phyloP scores from a whole-genome alignment of 2,113 vertebrate genomes.

The Poecile atricapillus region DNA sequence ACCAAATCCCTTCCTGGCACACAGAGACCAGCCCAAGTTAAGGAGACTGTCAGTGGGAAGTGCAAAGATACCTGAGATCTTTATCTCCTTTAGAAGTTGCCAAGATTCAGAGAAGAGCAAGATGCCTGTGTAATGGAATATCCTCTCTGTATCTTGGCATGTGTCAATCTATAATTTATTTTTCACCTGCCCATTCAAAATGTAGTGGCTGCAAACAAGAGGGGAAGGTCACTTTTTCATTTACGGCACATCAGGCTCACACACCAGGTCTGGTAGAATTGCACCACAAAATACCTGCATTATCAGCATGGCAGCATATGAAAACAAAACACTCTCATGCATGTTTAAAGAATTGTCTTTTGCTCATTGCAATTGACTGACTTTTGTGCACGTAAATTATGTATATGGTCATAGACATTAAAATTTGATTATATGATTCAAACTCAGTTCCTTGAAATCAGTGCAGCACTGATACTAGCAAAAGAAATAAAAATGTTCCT shows the following conservation, averaged over 20 bases:
- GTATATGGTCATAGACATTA: neutral
- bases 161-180: neutral
- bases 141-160: too few species aligned
- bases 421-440: neutral
- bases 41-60: neutral
- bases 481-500: neutral
- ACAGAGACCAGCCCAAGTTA: neutral
- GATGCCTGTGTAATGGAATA: neutral
- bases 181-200: neutral
- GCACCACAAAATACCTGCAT: neutral
- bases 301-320: neutral
- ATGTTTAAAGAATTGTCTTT: neutral
- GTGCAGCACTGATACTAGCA: neutral
- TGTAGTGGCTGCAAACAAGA: neutral
- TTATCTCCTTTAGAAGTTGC: slow-evolving; percentile 13
- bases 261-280: neutral
- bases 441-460: neutral
- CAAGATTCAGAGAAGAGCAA: slow-evolving; percentile 14
- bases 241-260: neutral
- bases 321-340: neutral
- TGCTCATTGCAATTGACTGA: neutral
- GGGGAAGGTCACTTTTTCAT: neutral
- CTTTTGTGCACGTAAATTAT: neutral
- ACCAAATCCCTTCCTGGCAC: neutral
- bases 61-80: slow-evolving; percentile 20